Conservation (phyloP, 2,797 vertebrate species). For the Sciurus carolinensis region DNA sequence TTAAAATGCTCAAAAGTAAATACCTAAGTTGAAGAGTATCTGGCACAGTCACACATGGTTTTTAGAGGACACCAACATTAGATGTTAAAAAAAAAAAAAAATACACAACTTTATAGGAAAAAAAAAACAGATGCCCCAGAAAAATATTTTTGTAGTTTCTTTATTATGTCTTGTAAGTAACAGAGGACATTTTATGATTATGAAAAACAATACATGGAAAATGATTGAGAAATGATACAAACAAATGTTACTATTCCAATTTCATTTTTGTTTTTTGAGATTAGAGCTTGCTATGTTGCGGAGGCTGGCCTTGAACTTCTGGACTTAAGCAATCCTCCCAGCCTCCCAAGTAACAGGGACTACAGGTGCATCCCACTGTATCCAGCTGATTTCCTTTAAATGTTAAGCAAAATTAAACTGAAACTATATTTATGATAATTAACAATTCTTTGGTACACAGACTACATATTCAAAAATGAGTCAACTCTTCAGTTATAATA, state of each 20-base stretch:
- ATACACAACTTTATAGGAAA: background rate
- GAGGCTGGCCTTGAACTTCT: background rate
- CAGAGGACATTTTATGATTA: background rate
- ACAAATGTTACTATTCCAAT: background rate
- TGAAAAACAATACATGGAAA: constrained; percentile 21
- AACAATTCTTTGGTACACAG: background rate
- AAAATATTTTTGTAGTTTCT: constrained; percentile 27
- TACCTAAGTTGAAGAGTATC: constrained; percentile 5
- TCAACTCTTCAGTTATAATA: background rate
- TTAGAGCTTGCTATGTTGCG: background rate
- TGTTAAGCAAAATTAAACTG: constrained; percentile 44
- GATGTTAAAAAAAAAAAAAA: constrained; percentile 1
- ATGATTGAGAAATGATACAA: background rate
- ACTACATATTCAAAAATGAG: constrained; percentile 41
- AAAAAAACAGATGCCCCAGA: background rate
- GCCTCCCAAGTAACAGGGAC: background rate
- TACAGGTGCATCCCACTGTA: too few species aligned
- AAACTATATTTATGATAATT: constrained; percentile 45
- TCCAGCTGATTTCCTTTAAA: constrained; percentile 15
- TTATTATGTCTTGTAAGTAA: constrained; percentile 24
- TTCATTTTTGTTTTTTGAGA: background rate
- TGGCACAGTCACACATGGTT: background rate
- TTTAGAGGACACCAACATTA: background rate
- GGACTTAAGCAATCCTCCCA: background rate
- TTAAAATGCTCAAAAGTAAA: constrained; percentile 62